Base-by-base conservation (phyloP, 2,113 vertebrate species). In the Haplochromis burtoni region DNA sequence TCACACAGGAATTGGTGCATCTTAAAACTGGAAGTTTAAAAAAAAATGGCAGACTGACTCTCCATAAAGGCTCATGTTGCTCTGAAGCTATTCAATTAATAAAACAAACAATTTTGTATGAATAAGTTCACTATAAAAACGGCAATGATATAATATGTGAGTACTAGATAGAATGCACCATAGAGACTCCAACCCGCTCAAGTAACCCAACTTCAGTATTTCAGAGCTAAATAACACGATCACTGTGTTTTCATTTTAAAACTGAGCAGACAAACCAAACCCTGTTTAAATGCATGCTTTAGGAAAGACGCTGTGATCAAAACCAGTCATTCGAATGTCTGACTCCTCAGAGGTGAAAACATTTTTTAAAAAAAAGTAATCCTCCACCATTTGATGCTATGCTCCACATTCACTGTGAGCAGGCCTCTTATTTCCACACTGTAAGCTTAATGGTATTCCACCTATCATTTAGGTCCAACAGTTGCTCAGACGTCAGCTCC, bases 401-500 rank as follows among this genome's bases (percentile, higher is more conserved):
- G 31, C 26, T 33, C 33, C 59, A 38, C 53, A 57, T 31, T 66
- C 49, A 54, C 16, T 31, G 16, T 4, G 59, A 83, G 66, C 78
- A 21, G 76, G 82, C 59, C 85, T 87, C 82, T 87, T 40, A 33
- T 91, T 89, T 93, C 87, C 86, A 88, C 66, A 13, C 47, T 85
- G 84, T 83, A 78, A 85, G 86, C 86, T 84, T 92, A 88, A 82
- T 87, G 84, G 76, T 84, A 81, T 91, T 90, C 81, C 84, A 87
- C 84, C 83, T 80, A 76, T 84, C 88, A 83, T 63, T 90, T 78
- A 80, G 86, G 84, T 80, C 31, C 26, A 47, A 82, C 86, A 51
- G 84, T 80, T 55, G 80, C 26, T 51, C 88, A 61, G 82, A 89
- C 86, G 80, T 87, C 92, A 92, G 87, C 93, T 88, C 88, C 90